These are phyloP conservation scores for Mimas tiliae DNA, from an alignment of 2,888 invertebrate species.

Conservation along the genomic window DNA sequence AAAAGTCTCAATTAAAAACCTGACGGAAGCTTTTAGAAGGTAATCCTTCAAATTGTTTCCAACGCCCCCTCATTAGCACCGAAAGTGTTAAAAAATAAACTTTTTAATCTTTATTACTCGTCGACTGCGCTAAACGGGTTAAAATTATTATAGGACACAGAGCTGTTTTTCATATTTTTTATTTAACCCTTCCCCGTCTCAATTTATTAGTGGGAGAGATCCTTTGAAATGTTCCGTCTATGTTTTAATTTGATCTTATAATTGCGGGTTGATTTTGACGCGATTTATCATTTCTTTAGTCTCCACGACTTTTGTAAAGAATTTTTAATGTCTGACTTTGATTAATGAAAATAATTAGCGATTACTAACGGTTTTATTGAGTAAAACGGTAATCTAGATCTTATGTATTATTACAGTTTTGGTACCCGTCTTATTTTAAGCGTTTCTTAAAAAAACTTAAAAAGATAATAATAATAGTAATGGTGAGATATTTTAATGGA, in stretches of 20 bases:
- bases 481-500: no score
- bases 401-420: background rate
- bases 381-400: background rate
- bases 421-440: background rate
- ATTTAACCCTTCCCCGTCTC: conserved; percentile 70
- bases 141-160: conserved; percentile 79
- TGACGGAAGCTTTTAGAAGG: conserved; percentile 85
- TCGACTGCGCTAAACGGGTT: conserved; percentile 82
- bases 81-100: conserved; percentile 85
- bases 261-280: conserved; percentile 66
- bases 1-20: conserved; percentile 85
- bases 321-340: conserved; percentile 34
- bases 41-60: conserved; percentile 85
- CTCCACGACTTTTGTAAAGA: conserved; percentile 39
- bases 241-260: conserved; percentile 74
- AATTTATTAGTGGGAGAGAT: conserved; percentile 73
- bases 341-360: conserved; percentile 11
- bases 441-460: background rate
- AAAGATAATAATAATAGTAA: background rate
- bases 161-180: conserved; percentile 74
- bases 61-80: conserved; percentile 85
- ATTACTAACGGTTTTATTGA: conserved; percentile 13
- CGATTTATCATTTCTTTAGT: conserved; percentile 50
- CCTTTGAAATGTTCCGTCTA: conserved; percentile 69
- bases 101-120: conserved; percentile 85